phyloP scores from a whole-genome alignment of 2,888 invertebrate species.

The Sminthurinus aureus region DNA sequence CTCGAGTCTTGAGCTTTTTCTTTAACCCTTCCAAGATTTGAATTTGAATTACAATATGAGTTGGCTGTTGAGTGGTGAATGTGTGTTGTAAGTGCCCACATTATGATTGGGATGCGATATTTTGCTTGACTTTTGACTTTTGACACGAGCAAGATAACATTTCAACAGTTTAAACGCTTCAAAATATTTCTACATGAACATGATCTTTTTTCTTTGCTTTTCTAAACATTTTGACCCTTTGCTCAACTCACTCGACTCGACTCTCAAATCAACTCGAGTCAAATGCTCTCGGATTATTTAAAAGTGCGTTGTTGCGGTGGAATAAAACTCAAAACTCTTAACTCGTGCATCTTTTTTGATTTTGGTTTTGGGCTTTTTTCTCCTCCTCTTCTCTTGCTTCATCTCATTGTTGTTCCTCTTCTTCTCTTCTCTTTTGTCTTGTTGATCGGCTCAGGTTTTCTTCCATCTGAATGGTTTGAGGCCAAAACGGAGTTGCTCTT shows the following conservation, averaged over 20 bases:
- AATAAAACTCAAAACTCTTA: neutral
- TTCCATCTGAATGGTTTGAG: neutral
- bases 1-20: too few relatives aligned
- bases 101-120: neutral
- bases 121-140: neutral
- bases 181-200: too few relatives aligned
- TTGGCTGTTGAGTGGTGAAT: too few relatives aligned
- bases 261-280: too few relatives aligned
- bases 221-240: too few relatives aligned
- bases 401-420: neutral
- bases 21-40: too few relatives aligned
- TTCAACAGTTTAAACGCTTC: too few relatives aligned
- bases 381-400: neutral
- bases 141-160: neutral
- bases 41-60: too few relatives aligned
- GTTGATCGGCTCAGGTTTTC: neutral
- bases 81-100: too few relatives aligned
- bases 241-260: too few relatives aligned
- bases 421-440: neutral
- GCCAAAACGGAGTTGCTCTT: neutral
- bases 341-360: conserved; percentile 3
- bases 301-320: neutral
- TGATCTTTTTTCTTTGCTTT: too few relatives aligned
- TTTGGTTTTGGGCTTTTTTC: conserved; percentile 5
- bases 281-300: too few relatives aligned